Evolutionary conservation across 2,888 invertebrate genomes (phyloP), one percentile per base, ranked within the genome.

Genomic region (Halictus quadricinctus): DNA sequence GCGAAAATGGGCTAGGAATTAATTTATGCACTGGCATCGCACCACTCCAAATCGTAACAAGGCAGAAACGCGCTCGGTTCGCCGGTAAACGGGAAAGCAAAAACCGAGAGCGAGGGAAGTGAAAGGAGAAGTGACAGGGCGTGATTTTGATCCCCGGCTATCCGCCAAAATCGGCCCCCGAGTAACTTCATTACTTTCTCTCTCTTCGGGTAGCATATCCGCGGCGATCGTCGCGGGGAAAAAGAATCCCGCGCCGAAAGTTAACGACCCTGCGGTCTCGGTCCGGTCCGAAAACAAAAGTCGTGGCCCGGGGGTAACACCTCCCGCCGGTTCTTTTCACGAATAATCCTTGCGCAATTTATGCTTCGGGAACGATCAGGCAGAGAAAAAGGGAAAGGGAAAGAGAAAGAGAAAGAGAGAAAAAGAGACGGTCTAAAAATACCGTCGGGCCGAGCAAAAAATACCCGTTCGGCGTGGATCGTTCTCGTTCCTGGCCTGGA

Each of bases 301-400:
- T 54, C 18, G 36, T 36, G 36, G 36, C 5, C 2, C 43, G 21
- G 43, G 36, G 36, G 70, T 7, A 72, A 72, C 70, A 46, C 29
- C 46, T n/a, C 3, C 36, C 36, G 21, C n/a, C 54, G 58, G 60
- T 75, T 72, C 50, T 43, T 81, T 29, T 70, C 15, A 21, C 21
- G 46, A 46, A 29, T 1, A 76, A 69, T 48, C 60, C 83, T 84
- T 54, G 12, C 70, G 60, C 73, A 70, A 84, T 70, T 77, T 81
- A 81, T 81, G 83, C 74, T 77, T 81, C 81, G 77, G 81, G 74
- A 77, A 81, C 80, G 72, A 80, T 66, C 80, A 46, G 72, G 54
- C 76, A 70, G 72, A n/a, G 48, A 36, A 2, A 36, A 3, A 4
- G 36, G 2, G 36, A 36, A 25, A 29, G 64, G 1, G 29, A 29